Conservation (phyloP, 1,140 invertebrate genomes). For the Papilio aristodemus region DNA sequence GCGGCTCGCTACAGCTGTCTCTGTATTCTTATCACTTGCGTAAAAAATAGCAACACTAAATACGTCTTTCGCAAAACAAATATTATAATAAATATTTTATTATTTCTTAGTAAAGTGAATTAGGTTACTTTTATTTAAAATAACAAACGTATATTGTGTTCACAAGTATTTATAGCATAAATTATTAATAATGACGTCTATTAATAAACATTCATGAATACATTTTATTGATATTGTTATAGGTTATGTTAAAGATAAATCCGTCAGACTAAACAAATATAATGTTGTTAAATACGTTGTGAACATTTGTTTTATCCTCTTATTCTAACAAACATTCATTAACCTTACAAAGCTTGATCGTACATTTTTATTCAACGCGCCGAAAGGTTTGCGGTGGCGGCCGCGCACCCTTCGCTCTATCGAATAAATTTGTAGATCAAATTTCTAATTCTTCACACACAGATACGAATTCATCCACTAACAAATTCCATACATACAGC, state of each 20-base stretch:
- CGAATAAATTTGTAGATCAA: conserved; percentile 54
- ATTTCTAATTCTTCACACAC: conserved; percentile 25
- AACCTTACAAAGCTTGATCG: conserved; percentile 27
- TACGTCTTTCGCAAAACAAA: background rate
- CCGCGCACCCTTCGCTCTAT: conserved; percentile 52
- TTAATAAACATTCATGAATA: conserved; percentile 9
- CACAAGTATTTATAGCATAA: background rate
- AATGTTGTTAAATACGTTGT: background rate
- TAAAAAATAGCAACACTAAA: conserved; percentile 13
- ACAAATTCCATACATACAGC: conserved; percentile 1
- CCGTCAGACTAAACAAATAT: conserved; percentile 8
- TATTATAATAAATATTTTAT: background rate
- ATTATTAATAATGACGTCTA: background rate
- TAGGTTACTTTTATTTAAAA: background rate
- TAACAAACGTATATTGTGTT: background rate
- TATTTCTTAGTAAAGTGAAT: background rate
- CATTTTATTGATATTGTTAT: conserved; percentile 15
- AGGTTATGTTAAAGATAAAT: conserved; percentile 18
- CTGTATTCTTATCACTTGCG: conserved; percentile 20
- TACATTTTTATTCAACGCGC: conserved; percentile 54
- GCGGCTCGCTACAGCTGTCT: background rate
- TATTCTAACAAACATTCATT: background rate
- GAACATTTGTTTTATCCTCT: conserved; percentile 2
- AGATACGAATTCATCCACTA: conserved; percentile 32
- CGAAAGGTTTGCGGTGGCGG: conserved; percentile 69